Percentiles rank a stretch among this genome's conserved stretches.
phyloP scores from a whole-genome alignment of 2,888 invertebrate species.

The Crocallis elinguaria region DNA sequence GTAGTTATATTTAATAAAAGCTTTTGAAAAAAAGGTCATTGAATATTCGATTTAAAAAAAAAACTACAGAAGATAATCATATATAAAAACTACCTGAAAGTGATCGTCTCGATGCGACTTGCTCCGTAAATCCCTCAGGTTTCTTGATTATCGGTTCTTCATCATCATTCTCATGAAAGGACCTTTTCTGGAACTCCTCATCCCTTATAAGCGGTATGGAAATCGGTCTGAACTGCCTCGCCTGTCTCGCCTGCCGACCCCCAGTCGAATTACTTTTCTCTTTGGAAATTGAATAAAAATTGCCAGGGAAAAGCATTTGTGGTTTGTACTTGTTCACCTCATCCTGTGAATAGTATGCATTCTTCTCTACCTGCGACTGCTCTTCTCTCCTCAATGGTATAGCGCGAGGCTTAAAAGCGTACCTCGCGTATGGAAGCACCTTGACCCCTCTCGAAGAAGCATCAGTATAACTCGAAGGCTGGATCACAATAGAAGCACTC shows the following conservation, averaged over 20 bases:
- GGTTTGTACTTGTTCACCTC: conserved; percentile 61
- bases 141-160: conserved; percentile 66
- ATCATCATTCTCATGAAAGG: conserved; percentile 53
- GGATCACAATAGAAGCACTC: conserved; percentile 68
- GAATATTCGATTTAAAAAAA: neutral
- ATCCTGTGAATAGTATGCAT: conserved; percentile 61
- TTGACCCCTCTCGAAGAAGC: conserved; percentile 48
- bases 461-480: conserved; percentile 58
- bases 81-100: conserved; percentile 71
- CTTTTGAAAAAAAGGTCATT: too few species aligned
- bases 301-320: conserved; percentile 77
- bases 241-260: conserved; percentile 8
- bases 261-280: conserved; percentile 64
- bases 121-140: conserved; percentile 61
- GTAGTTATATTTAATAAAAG: too few species aligned
- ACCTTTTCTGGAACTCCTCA: conserved; percentile 63
- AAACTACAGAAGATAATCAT: too few species aligned
- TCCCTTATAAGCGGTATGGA: conserved; percentile 71
- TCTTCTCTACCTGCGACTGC: conserved; percentile 55
- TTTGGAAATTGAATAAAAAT: conserved; percentile 79
- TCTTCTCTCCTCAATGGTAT: conserved; percentile 60
- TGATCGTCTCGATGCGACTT: conserved; percentile 68
- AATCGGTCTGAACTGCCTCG: conserved; percentile 60
- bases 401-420: conserved; percentile 70
- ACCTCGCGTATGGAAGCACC: conserved; percentile 48